These are phyloP conservation scores for Myopa tessellatipennis DNA, from an alignment of 2,888 invertebrate species.

Conservation along the genomic window DNA sequence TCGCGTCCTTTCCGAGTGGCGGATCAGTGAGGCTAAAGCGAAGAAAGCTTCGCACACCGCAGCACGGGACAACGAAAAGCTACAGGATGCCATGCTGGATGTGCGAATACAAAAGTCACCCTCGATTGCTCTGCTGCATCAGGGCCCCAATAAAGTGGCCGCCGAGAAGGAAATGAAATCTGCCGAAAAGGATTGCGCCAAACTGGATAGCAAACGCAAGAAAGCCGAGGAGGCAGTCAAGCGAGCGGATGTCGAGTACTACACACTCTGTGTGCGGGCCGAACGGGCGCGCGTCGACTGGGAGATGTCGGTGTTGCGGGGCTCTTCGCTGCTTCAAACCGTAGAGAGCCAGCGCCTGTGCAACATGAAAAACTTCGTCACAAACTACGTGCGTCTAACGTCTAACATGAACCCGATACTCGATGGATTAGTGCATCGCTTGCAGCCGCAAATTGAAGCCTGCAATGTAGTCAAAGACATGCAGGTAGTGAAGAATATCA, in stretches of 20 bases:
- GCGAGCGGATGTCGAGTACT: slow-evolving; percentile 93
- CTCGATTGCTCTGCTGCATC: slow-evolving; percentile 66
- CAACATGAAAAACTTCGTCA: slow-evolving; percentile 79
- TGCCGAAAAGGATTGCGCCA: slow-evolving; percentile 75
- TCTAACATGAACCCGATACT: slow-evolving; percentile 83
- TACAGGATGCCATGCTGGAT: slow-evolving; percentile 81
- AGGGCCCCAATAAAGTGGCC: slow-evolving; percentile 62
- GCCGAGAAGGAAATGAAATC: slow-evolving; percentile 68
- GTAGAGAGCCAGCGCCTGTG: slow-evolving; percentile 90
- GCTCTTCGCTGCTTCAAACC: slow-evolving; percentile 86
- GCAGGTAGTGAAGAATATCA: slow-evolving; percentile 66
- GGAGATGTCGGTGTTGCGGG: slow-evolving; percentile 90
- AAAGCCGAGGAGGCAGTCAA: slow-evolving; percentile 92
- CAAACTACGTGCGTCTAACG: slow-evolving; percentile 75
- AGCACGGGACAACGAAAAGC: slow-evolving; percentile 90
- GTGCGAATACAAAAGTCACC: slow-evolving; percentile 69
- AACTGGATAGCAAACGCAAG: slow-evolving; percentile 87
- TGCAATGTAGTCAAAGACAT: slow-evolving; percentile 67
- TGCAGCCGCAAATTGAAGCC: slow-evolving; percentile 63
- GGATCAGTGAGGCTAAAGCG: slow-evolving; percentile 86
- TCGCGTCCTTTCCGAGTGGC: slow-evolving; percentile 84
- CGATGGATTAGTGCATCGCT: slow-evolving; percentile 71
- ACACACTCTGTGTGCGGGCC: slow-evolving; percentile 88
- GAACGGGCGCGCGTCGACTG: slow-evolving; percentile 91
- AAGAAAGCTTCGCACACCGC: slow-evolving; percentile 90